Percentiles rank a stretch among this genome's conserved stretches.
Conservation (phyloP, 2,797 vertebrate species). For the Antrozous pallidus region DNA sequence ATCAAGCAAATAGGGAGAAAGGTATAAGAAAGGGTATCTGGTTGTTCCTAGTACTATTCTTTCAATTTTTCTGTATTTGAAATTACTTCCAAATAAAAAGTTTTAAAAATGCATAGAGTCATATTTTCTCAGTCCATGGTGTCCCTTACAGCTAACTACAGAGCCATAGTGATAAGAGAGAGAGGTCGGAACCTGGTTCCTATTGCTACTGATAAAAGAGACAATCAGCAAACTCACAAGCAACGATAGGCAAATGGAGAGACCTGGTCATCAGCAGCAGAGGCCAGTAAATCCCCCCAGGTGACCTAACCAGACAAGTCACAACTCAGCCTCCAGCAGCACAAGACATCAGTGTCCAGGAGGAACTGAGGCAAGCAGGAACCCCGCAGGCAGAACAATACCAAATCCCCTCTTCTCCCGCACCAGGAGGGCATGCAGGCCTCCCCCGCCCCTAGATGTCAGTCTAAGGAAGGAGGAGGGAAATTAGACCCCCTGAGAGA, state of each 20-base stretch:
- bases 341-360: background rate
- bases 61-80: slow-evolving; percentile 12
- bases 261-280: background rate
- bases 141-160: background rate
- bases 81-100: background rate
- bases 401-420: background rate
- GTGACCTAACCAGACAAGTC: background rate
- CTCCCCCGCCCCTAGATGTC: background rate
- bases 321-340: background rate
- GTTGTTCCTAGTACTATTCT: background rate
- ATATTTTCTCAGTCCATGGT: background rate
- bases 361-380: background rate
- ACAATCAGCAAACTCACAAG: background rate
- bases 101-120: background rate
- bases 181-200: background rate
- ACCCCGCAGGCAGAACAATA: background rate
- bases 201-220: background rate
- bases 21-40: background rate
- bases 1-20: background rate
- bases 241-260: background rate
- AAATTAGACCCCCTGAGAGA: background rate
- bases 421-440: background rate
- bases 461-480: background rate
- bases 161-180: background rate
- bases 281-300: background rate